Evolutionary conservation across 1,140 invertebrate species (phyloP).

Genomic region (Drosophila pseudoobscura): DNA sequence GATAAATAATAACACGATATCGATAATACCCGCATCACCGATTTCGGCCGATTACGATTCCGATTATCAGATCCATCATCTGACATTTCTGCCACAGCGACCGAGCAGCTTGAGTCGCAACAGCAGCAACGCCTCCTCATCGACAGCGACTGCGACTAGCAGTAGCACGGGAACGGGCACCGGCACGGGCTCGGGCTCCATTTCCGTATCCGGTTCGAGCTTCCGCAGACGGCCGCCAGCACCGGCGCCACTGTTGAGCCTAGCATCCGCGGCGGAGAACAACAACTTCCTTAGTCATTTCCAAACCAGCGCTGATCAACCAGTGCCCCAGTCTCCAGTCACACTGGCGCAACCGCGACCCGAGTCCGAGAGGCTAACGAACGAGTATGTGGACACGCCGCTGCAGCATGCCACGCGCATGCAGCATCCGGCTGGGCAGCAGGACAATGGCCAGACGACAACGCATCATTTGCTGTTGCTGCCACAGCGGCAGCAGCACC

Average conservation of each 20-base stretch:
- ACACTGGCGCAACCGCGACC: constrained; percentile 90
- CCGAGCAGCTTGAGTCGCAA: constrained; percentile 76
- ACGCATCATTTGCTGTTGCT: constrained; percentile 77
- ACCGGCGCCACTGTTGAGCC: constrained; percentile 31
- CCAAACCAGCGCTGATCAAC: constrained; percentile 72
- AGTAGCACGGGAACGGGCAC: constrained; percentile 61
- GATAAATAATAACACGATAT: constrained; percentile 65
- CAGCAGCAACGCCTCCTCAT: constrained; percentile 74
- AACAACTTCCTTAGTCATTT: constrained; percentile 82
- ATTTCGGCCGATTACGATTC: constrained; percentile 56
- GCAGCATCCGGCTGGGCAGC: constrained; percentile 73
- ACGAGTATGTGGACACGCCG: constrained; percentile 94
- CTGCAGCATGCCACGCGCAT: constrained; percentile 74
- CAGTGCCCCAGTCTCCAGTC: constrained; percentile 74
- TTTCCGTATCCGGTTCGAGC: constrained; percentile 53
- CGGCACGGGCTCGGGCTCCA: constrained; percentile 66
- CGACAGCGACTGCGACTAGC: constrained; percentile 62
- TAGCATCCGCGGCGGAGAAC: constrained; percentile 35
- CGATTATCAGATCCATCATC: constrained; percentile 78
- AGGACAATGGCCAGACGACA: constrained; percentile 79
- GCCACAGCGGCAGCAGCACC: constrained; percentile 68
- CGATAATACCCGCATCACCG: constrained; percentile 59
- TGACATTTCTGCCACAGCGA: constrained; percentile 78
- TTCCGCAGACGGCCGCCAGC: constrained; percentile 69
- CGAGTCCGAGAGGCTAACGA: constrained; percentile 89